Evolutionary conservation across 2,113 vertebrate genomes (phyloP), one percentile per base, ranked within the genome.

Genomic region (Choloepus hoffmanni): DNA sequence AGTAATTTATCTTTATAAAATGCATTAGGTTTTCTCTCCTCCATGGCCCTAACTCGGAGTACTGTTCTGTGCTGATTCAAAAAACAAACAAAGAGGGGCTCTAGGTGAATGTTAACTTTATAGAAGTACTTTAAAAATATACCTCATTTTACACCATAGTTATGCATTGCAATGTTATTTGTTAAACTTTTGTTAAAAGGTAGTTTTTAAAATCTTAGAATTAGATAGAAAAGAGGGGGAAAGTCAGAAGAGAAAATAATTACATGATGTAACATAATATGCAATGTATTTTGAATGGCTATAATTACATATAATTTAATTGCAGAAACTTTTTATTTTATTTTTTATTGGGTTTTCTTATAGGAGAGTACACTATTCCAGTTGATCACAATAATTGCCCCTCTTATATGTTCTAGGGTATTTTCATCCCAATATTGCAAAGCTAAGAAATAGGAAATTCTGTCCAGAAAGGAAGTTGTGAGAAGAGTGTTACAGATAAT

Each of bases 191-290:
- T 43, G 79, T 85, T 92, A 76, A 82, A 60, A 90, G 65, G 3
- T 40, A 63, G 55, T 89, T 88, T 68, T 48, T 3, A 85, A 9
- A 72, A 58, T 82, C 28, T 93, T 81, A 96, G 15, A 84, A 88
- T 28, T 74, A 58, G 33, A 67, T 55, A 16, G 77, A 76, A 63
- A 5, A 50, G 40, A 36, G 43, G 19, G 7, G 14, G 60, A 55
- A 74, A 95, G 15, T 91, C 30, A 67, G 50, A 88, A 6, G 5
- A 48, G 18, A 96, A 62, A 76, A 73, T 72, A 86, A 67, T 62
- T n/a, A n/a, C 23, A 87, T 43, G 16, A 33, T 67, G 3, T 45
- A 58, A 88, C 74, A 48, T 48, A 60, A 60, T 60, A 77, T 50
- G 7, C 48, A 68, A 84, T 10, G 60, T 65, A 86, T 45, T 78